Conservation (phyloP, 2,888 invertebrate species). For the Drosophila peninsularis region DNA sequence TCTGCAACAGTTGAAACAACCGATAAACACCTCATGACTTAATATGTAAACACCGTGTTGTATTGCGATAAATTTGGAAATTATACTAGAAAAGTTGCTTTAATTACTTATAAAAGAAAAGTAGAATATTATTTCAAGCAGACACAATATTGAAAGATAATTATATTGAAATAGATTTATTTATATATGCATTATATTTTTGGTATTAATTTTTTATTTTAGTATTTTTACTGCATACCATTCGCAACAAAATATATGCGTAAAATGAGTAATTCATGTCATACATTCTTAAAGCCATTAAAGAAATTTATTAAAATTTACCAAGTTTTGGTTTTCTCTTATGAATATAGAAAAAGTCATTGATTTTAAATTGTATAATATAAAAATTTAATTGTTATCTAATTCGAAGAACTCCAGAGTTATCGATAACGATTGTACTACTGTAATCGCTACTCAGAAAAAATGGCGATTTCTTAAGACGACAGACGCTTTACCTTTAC, state of each 20-base stretch:
- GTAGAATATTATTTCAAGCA: no score
- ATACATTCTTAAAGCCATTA: not conserved
- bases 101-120: not conserved
- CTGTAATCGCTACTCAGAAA: slow-evolving; percentile 58
- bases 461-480: slow-evolving; percentile 68
- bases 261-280: not conserved
- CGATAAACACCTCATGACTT: slow-evolving; percentile 17
- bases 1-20: slow-evolving; percentile 1
- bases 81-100: not conserved
- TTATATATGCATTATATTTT: no score
- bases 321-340: not conserved
- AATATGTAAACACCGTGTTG: slow-evolving; percentile 68
- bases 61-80: slow-evolving; percentile 14
- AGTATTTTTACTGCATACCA: slow-evolving; percentile 1
- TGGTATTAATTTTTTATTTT: not conserved
- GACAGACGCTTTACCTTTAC: slow-evolving; percentile 69
- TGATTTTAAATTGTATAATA: not conserved
- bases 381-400: slow-evolving; percentile 16
- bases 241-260: not conserved
- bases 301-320: not conserved
- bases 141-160: no score
- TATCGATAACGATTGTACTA: slow-evolving; percentile 38
- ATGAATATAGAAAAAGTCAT: not conserved
- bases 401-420: not conserved
- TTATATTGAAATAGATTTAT: no score